Conservation (phyloP, 2,113 vertebrate species). For the Pluvialis apricaria region DNA sequence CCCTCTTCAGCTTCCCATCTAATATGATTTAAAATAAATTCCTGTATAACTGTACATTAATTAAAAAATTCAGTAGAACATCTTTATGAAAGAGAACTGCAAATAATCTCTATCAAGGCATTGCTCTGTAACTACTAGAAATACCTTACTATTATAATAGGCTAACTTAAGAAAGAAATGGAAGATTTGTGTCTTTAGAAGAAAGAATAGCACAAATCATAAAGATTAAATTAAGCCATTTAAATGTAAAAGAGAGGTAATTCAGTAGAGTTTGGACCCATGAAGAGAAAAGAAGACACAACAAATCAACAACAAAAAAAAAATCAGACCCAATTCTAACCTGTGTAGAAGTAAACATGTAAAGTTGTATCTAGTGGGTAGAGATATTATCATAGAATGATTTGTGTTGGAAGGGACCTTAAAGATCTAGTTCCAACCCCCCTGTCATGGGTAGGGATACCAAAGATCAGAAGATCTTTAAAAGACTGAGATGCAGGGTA, state of each 20-base stretch:
- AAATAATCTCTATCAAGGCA: not conserved
- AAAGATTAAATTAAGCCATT: not conserved
- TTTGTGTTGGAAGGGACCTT: not conserved
- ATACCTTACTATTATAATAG: not conserved
- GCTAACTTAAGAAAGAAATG: not conserved
- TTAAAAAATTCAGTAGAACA: not conserved
- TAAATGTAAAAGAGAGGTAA: not conserved
- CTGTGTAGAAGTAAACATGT: not conserved
- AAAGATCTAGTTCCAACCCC: not conserved
- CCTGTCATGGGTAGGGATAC: not conserved
- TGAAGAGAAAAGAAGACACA: too few relatives aligned
- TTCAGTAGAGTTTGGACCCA: not conserved
- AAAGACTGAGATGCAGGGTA: not conserved
- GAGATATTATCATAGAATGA: not conserved
- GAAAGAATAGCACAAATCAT: not conserved
- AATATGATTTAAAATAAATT: not conserved
- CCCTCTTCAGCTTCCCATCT: not conserved
- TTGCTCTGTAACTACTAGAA: not conserved
- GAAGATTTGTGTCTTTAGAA: not conserved
- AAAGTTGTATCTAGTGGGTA: not conserved
- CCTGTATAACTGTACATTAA: not conserved
- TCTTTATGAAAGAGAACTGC: not conserved
- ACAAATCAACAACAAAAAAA: accelerated
- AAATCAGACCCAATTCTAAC: not conserved
- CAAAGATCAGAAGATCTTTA: not conserved